Evolutionary conservation across 2,797 vertebrate species (phyloP).

Genomic region (Margarornis squamiger): DNA sequence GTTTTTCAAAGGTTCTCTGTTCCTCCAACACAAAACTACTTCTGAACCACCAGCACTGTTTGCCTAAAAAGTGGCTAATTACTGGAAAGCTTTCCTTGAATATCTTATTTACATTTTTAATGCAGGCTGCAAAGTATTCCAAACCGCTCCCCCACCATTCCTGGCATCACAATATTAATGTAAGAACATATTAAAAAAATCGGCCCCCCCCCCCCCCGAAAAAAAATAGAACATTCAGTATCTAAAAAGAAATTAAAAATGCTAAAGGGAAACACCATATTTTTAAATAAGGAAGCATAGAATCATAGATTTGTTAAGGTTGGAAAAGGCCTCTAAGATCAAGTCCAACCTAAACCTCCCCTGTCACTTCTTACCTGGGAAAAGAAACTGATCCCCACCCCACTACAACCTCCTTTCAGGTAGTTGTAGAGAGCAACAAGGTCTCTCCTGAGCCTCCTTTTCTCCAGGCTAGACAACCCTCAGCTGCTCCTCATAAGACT

Average conservation of each 20-base stretch:
- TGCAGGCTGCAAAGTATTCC: not conserved
- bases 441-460: not conserved
- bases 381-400: not conserved
- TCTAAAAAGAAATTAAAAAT: not conserved
- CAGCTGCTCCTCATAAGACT: not conserved
- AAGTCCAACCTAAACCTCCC: not conserved
- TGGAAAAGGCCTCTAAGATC: not conserved
- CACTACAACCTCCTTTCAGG: not conserved
- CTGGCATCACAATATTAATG: not conserved
- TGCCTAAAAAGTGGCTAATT: not conserved
- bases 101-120: not conserved
- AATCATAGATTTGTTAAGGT: not conserved
- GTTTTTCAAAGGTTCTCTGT: not conserved
- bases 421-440: not conserved
- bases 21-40: not conserved
- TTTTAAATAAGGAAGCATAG: not conserved
- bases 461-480: not conserved
- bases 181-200: not conserved
- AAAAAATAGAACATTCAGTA: not conserved
- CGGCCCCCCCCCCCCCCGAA: not conserved
- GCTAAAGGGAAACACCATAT: not conserved
- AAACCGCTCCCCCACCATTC: too few species aligned
- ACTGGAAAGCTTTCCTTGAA: not conserved
- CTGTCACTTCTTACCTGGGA: not conserved
- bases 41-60: not conserved